phyloP scores from a whole-genome alignment of 37 sponge, comb jelly and placozoan genomes.

The Spongilla lacustris region DNA sequence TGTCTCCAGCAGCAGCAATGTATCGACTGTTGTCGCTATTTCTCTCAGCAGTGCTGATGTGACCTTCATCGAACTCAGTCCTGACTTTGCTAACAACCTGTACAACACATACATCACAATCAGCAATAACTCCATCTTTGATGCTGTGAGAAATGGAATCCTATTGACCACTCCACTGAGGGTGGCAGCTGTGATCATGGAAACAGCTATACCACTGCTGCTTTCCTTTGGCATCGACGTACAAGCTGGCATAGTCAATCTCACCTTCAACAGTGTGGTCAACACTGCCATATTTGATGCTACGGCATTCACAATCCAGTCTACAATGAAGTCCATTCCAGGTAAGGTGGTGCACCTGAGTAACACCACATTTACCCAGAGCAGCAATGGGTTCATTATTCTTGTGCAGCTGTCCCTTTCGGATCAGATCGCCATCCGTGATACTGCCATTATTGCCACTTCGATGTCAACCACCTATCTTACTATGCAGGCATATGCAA shows the following conservation, averaged over 20 bases:
- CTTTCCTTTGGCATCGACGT: slow-evolving; percentile 73
- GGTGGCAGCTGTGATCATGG: slow-evolving; percentile 46
- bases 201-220: slow-evolving; percentile 72
- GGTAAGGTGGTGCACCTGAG: slow-evolving; percentile 58
- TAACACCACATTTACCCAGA: slow-evolving; percentile 37
- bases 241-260: slow-evolving; percentile 70
- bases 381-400: slow-evolving; percentile 69
- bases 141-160: slow-evolving; percentile 68
- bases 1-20: slow-evolving; percentile 8
- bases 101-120: slow-evolving; percentile 72
- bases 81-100: slow-evolving; percentile 59
- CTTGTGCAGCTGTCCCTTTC: slow-evolving; percentile 51
- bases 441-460: slow-evolving; percentile 67
- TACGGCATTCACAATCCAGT: slow-evolving; percentile 82
- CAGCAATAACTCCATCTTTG: slow-evolving; percentile 51
- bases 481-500: slow-evolving; percentile 88
- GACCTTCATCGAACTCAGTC: slow-evolving; percentile 59
- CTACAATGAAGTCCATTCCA: slow-evolving; percentile 28
- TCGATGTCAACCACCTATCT: slow-evolving; percentile 56
- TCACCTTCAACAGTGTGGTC: slow-evolving; percentile 84
- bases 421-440: slow-evolving; percentile 78
- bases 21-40: slow-evolving; percentile 25
- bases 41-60: slow-evolving; percentile 37
- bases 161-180: slow-evolving; percentile 31
- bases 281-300: slow-evolving; percentile 82